Conservation (phyloP, 2,888 invertebrate genomes). For the Labia minor region DNA sequence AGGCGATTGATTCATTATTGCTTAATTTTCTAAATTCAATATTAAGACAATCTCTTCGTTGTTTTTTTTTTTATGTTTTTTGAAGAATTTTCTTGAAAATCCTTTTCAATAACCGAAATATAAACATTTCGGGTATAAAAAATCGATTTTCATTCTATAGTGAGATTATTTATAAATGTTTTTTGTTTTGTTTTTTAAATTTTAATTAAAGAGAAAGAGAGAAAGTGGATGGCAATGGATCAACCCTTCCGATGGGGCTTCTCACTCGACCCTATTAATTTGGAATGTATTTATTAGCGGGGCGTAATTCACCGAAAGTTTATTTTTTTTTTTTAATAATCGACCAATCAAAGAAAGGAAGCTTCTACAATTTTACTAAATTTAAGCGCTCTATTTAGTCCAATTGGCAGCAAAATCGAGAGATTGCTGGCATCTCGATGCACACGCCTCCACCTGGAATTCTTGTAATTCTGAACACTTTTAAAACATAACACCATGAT, state of each 20-base stretch:
- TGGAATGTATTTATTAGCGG: not conserved
- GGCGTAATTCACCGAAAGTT: not conserved
- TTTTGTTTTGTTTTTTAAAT: too few relatives aligned
- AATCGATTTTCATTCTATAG: not conserved
- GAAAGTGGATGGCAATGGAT: conserved; percentile 3
- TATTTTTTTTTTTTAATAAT: too few relatives aligned
- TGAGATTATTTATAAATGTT: too few relatives aligned
- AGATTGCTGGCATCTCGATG: too few relatives aligned
- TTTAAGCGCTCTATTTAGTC: not conserved
- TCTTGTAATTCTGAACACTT: too few relatives aligned
- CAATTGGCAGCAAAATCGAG: not conserved
- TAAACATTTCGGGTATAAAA: not conserved
- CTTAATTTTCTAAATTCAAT: not conserved
- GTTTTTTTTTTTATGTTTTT: not conserved
- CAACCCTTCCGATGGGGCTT: conserved; percentile 8
- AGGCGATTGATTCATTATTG: conserved; percentile 13
- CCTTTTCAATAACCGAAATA: too few relatives aligned
- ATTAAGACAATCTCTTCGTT: not conserved
- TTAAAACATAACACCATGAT: too few relatives aligned
- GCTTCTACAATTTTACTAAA: not conserved
- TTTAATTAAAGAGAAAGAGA: not conserved
- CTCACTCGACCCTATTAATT: conserved; percentile 1
- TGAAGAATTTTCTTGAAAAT: too few relatives aligned
- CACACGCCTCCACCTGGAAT: too few relatives aligned
- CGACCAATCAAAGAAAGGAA: not conserved